phyloP scores from a whole-genome alignment of 2,797 vertebrate species.

The Schizopygopsis malacanthus region DNA sequence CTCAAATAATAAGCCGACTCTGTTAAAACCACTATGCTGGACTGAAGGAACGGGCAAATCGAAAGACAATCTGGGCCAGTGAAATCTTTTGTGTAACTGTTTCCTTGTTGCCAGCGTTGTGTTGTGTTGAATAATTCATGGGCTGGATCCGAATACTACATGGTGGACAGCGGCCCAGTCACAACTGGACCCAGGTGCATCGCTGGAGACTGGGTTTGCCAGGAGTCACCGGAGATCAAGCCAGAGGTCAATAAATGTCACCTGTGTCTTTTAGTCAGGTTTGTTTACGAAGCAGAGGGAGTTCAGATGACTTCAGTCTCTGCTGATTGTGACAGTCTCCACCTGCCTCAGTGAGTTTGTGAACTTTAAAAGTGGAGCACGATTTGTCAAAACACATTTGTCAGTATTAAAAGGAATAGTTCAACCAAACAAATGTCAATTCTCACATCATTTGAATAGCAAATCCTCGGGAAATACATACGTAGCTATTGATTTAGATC shows the following conservation, averaged over 20 bases:
- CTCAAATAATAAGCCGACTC: neutral
- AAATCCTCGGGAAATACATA: neutral
- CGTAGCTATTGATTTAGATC: neutral
- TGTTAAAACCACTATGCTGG: neutral
- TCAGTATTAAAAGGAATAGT: neutral
- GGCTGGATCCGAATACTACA: conserved; percentile 61
- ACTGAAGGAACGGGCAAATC: neutral
- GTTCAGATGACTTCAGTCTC: conserved; percentile 6
- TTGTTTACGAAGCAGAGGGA: conserved; percentile 7
- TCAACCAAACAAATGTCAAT: neutral
- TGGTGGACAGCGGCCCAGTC: conserved; percentile 40
- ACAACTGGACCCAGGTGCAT: conserved; percentile 38
- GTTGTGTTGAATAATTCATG: conserved; percentile 64
- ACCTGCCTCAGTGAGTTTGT: conserved; percentile 6
- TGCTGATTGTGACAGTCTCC: too few species aligned
- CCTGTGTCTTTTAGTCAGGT: conserved; percentile 36
- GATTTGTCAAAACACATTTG: conserved; percentile 2
- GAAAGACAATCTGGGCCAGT: neutral
- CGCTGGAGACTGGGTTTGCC: conserved; percentile 22
- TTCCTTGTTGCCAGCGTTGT: conserved; percentile 59
- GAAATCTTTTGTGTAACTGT: conserved; percentile 47
- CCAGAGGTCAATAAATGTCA: conserved; percentile 42
- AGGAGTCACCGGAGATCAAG: conserved; percentile 23
- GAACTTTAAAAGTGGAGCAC: conserved; percentile 9
- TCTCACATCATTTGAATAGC: neutral